Conservation (phyloP, 2,797 vertebrate species). For the Mionectes olivaceus region DNA sequence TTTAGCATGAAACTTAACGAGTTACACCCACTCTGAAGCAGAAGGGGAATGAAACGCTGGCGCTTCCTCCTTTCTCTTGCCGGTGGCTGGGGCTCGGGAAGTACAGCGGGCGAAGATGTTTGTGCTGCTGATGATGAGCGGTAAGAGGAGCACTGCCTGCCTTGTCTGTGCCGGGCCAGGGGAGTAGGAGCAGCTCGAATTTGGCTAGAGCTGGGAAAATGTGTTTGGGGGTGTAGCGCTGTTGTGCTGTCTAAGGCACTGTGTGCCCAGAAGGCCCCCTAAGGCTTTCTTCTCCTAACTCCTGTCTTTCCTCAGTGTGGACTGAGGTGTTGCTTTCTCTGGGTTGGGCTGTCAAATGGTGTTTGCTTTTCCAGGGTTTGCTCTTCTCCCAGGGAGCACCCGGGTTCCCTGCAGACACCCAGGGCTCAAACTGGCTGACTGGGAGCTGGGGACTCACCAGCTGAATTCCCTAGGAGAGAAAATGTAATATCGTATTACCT, state of each 20-base stretch:
- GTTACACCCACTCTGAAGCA: slow-evolving; percentile 77
- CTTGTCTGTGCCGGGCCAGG: neutral
- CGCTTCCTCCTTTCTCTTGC: slow-evolving; percentile 70
- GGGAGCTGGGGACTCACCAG: neutral
- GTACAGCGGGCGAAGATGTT: slow-evolving; percentile 13
- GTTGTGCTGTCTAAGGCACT: accelerated
- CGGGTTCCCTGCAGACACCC: accelerated
- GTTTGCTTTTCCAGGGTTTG: neutral
- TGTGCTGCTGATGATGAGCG: slow-evolving; percentile 46
- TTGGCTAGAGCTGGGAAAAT: neutral
- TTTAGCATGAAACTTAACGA: slow-evolving; percentile 66
- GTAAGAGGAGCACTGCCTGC: slow-evolving; percentile 47
- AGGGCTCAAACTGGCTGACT: neutral
- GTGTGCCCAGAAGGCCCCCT: neutral
- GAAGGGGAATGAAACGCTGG: slow-evolving; percentile 63
- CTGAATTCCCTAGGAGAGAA: neutral
- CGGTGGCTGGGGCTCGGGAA: slow-evolving; percentile 44
- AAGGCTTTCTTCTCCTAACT: neutral
- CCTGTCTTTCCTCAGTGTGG: neutral
- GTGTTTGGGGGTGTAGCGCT: accelerated
- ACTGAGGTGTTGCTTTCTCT: neutral
- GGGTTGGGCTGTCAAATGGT: neutral
- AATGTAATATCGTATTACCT: slow-evolving; percentile 2
- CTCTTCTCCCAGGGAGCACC: neutral
- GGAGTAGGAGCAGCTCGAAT: neutral